Conservation (phyloP, 2,797 vertebrate species). For the Takifugu rubripes region DNA sequence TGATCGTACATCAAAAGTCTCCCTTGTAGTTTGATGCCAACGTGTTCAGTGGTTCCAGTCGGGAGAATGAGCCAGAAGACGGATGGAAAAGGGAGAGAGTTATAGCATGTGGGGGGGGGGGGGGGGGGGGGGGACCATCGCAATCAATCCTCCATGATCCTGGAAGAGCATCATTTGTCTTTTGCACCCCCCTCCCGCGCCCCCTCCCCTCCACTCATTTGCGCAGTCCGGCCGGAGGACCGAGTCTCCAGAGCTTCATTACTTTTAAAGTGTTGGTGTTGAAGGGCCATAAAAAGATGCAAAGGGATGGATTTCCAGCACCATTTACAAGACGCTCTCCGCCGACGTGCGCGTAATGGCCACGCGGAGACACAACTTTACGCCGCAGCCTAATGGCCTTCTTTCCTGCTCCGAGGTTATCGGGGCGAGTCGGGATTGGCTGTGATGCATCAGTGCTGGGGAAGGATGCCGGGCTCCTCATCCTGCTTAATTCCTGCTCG, state of each 20-base stretch:
- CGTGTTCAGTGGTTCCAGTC: constrained; percentile 13
- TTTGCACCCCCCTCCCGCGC: constrained; percentile 44
- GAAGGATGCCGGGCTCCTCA: constrained; percentile 30
- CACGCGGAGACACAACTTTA: constrained; percentile 49
- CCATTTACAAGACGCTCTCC: constrained; percentile 58
- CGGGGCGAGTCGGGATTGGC: constrained; percentile 35
- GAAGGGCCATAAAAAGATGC: constrained; percentile 69
- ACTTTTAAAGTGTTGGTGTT: constrained; percentile 60
- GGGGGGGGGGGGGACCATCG: constrained; percentile 49
- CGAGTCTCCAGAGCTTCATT: constrained; percentile 64
- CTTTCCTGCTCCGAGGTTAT: constrained; percentile 41
- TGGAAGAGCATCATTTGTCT: constrained; percentile 68
- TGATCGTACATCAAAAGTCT: constrained; percentile 54
- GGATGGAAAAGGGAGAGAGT: constrained; percentile 33
- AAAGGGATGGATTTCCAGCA: constrained; percentile 65
- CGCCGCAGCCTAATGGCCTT: constrained; percentile 44
- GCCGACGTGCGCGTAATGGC: constrained; percentile 47
- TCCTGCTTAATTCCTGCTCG: constrained; percentile 39
- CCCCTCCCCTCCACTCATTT: constrained; percentile 56
- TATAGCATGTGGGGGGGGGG: constrained; percentile 36
- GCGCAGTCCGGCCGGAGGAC: constrained; percentile 42
- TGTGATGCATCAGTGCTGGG: constrained; percentile 30
- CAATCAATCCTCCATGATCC: constrained; percentile 68
- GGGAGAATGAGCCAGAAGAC: constrained; percentile 26
- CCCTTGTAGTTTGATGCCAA: constrained; percentile 9